A percentile compares a stretch with the other conserved stretches of the same genome.
Evolutionary conservation across 1,140 invertebrate species (phyloP).

Genomic region (Ctenoplectra terminalis): DNA sequence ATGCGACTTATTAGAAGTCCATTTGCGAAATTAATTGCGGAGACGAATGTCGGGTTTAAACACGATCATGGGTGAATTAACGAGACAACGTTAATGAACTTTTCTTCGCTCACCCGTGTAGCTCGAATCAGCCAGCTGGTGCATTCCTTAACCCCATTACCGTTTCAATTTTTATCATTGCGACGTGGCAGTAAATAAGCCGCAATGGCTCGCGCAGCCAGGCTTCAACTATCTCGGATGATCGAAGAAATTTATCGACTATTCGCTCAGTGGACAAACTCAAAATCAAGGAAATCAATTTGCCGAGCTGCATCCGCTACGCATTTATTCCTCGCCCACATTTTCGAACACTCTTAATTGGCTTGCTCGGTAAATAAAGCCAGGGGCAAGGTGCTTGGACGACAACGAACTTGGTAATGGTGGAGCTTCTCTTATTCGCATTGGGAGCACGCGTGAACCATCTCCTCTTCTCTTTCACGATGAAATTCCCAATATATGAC

Average conservation of each 20-base stretch:
- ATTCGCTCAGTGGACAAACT: not conserved
- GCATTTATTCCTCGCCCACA: not conserved
- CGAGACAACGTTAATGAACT: conserved; percentile 15
- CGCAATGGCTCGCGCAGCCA: not conserved
- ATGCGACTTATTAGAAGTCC: not conserved
- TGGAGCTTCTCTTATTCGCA: not conserved
- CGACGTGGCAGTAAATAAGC: conserved; percentile 18
- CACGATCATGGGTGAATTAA: not conserved
- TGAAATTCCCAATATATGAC: conserved; percentile 52
- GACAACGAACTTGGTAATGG: no score
- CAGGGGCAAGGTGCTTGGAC: no score
- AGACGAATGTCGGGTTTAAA: not conserved
- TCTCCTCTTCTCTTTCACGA: conserved; percentile 25
- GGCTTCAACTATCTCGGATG: not conserved
- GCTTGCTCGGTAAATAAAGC: not conserved
- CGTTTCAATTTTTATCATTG: conserved; percentile 21
- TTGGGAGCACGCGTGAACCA: not conserved
- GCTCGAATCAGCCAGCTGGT: not conserved
- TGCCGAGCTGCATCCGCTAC: not conserved
- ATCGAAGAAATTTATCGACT: conserved; percentile 12
- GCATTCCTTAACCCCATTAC: conserved; percentile 41
- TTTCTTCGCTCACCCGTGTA: not conserved
- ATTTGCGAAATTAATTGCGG: not conserved
- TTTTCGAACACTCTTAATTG: conserved; percentile 11
- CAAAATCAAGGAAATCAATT: not conserved